Base-by-base conservation (phyloP, 2,797 vertebrate genomes). In the Hypotaenidia okinawae region DNA sequence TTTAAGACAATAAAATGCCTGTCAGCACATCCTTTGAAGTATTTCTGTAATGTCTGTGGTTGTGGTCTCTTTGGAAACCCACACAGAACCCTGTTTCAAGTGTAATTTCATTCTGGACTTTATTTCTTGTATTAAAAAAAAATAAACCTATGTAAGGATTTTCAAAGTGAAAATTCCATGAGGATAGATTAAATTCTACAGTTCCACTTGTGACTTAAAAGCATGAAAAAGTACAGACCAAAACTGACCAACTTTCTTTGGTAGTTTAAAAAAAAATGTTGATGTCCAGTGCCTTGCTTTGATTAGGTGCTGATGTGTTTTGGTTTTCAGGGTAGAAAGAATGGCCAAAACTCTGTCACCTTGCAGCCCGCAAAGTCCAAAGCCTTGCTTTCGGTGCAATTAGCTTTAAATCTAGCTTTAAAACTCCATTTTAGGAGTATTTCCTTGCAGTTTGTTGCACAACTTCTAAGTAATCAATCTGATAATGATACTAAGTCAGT, bases 1-100 rank as follows among this genome's bases (percentile, higher is more conserved):
- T 62, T 61, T 76, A 78, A 73, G 57, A 91, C 63, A 63, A 39
- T 64, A 66, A 86, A 94, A 77, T 76, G 64, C 14, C 35, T 76
- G 64, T 84, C 52, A 76, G n/a, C 67, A 59, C 17, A 59, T 84
- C 51, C 39, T 75, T 79, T 73, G 16, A 89, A 79, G 8, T 84
- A 67, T 67, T 94, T 90, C 35, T 64, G 18, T 63, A 70, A 68
- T 7, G 3, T 22, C 45, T 74, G 6, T 45, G 54, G 16, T 15
- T 18, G 16, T 45, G 5, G 32, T 70, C 22, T 75, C 58, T 43
- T 35, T n/a, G 28, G 39, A 93, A 81, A 64, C 70, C 25, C 11
- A 25, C 17, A 16, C 16, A 68, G 64, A 94, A 78, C 14, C 28
- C 27, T 6, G 7, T 73, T 92, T 75, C 33, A n/a, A 33, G 0